Percentiles rank a stretch among this genome's conserved stretches.
Evolutionary conservation across 2,888 invertebrate genomes (phyloP).

Genomic region (Ischnura elegans): DNA sequence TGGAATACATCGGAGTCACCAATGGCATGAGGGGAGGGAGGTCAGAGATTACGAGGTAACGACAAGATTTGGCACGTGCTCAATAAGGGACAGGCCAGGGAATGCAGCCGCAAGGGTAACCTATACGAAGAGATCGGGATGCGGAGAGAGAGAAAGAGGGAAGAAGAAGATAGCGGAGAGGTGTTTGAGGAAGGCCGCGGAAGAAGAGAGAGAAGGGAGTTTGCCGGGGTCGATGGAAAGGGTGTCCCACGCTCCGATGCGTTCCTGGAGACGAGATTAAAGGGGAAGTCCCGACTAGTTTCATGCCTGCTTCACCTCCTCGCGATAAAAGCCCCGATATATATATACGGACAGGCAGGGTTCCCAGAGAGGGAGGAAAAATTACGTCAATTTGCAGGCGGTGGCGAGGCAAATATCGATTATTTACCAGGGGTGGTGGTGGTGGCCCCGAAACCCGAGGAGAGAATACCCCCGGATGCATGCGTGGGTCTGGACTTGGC

Average conservation of each 20-base stretch:
- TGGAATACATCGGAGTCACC: no score
- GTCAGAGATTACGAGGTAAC: neutral
- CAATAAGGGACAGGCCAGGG: neutral
- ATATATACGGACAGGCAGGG: neutral
- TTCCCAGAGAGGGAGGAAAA: neutral
- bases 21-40: no score
- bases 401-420: neutral
- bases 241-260: neutral
- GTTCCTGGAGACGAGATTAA: constrained; percentile 26
- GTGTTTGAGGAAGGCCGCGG: constrained; percentile 4
- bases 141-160: neutral
- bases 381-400: neutral
- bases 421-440: neutral
- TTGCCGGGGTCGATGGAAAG: neutral
- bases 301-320: constrained; percentile 3
- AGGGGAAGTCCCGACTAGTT: neutral
- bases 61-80: constrained; percentile 38
- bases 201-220: neutral
- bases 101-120: neutral
- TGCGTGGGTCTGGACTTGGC: neutral
- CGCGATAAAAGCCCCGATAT: neutral
- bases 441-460: neutral
- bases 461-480: neutral
- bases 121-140: neutral
- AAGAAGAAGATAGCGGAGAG: neutral